Evolutionary conservation across 2,113 vertebrate species (phyloP).

Genomic region (Zapornia atra): DNA sequence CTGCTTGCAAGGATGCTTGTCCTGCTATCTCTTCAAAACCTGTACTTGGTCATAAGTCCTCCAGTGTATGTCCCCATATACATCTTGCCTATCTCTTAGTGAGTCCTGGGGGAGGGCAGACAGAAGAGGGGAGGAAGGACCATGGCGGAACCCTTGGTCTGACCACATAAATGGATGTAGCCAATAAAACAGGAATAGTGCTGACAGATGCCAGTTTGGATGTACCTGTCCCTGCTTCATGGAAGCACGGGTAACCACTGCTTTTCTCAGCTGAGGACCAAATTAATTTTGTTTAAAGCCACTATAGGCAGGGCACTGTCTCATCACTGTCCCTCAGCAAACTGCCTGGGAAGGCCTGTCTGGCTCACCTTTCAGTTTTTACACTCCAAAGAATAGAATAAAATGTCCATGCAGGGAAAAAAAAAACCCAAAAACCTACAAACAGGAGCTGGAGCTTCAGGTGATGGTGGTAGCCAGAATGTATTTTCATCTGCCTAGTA

Average conservation of each 20-base stretch:
- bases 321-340: background rate
- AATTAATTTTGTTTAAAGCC: background rate
- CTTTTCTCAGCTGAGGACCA: background rate
- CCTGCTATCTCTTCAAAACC: background rate
- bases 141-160: background rate
- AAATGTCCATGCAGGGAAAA: background rate
- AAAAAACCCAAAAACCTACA: background rate
- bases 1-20: background rate
- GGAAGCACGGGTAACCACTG: background rate
- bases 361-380: background rate
- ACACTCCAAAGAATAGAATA: background rate
- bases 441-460: background rate
- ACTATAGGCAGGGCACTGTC: background rate
- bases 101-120: background rate
- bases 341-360: background rate
- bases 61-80: too few species aligned
- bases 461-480: fast-evolving
- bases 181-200: background rate
- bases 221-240: background rate
- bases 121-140: background rate
- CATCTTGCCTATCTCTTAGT: background rate
- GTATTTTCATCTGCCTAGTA: background rate
- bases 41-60: background rate
- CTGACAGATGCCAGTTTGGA: background rate
- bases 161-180: background rate